Conservation (phyloP, 2,888 invertebrate species). For the Heliconius cydno region DNA sequence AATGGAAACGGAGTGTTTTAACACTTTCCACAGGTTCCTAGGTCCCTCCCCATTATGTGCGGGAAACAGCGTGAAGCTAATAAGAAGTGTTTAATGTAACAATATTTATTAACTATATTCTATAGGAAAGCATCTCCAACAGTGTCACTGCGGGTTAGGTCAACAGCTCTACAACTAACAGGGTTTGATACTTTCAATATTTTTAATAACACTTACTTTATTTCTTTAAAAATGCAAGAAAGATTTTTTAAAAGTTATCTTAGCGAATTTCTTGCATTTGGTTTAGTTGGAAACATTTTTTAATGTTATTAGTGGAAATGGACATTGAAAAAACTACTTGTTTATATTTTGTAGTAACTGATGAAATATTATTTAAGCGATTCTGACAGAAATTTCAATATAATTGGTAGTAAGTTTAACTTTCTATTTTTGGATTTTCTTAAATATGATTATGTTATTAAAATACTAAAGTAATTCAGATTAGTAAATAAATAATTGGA, state of each 20-base stretch:
- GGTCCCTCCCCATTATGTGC: not conserved
- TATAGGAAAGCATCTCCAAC: not conserved
- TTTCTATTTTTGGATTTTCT: too few species aligned
- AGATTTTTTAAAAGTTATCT: not conserved
- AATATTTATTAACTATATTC: not conserved
- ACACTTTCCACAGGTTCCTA: not conserved
- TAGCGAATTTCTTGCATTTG: not conserved
- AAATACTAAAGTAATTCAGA: too few species aligned
- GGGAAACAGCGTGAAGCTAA: not conserved
- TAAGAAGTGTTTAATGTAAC: not conserved
- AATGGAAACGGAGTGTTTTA: not conserved
- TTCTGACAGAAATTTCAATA: too few species aligned
- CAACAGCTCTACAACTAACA: slow-evolving; percentile 15
- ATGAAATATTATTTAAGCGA: too few species aligned
- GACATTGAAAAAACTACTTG: too few species aligned
- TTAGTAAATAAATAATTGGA: too few species aligned
- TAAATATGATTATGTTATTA: too few species aligned
- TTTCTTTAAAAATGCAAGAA: not conserved
- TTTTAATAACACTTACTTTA: slow-evolving; percentile 30
- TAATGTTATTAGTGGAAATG: too few species aligned
- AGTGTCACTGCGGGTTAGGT: slow-evolving; percentile 15
- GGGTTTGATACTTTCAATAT: slow-evolving; percentile 25
- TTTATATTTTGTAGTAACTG: too few species aligned
- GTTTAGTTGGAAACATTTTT: not conserved
- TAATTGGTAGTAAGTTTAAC: too few species aligned